phyloP scores from a whole-genome alignment of 2,888 invertebrate genomes.

The Notocelia uddmanniana region DNA sequence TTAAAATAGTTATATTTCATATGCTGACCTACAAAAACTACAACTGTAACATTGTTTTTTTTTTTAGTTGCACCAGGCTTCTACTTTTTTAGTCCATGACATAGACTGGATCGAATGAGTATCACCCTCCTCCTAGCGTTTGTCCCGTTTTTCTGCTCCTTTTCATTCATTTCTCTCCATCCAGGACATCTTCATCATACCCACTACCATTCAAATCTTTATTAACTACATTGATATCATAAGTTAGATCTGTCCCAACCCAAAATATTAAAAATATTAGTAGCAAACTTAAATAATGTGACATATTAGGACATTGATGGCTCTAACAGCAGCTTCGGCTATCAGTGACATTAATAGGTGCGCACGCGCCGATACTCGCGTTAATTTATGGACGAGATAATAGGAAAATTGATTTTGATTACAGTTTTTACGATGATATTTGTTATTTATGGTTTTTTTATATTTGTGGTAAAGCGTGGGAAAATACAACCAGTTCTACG shows the following conservation, averaged over 20 bases:
- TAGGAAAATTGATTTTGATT: slow-evolving; percentile 40
- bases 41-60: neutral
- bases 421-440: slow-evolving; percentile 33
- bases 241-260: neutral
- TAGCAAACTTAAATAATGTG: slow-evolving; percentile 34
- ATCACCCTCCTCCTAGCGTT: neutral
- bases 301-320: slow-evolving; percentile 43
- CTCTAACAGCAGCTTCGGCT: slow-evolving; percentile 38
- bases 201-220: neutral
- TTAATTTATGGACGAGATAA: slow-evolving; percentile 42
- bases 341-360: slow-evolving; percentile 44
- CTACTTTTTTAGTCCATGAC: neutral
- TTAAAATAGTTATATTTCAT: neutral
- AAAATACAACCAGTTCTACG: slow-evolving; percentile 4
- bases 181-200: neutral
- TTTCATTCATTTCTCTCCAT: neutral
- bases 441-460: slow-evolving; percentile 23
- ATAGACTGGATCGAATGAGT: no score
- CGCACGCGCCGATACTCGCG: slow-evolving; percentile 32
- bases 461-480: slow-evolving; percentile 19
- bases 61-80: neutral
- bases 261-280: slow-evolving; percentile 13
- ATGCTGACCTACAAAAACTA: neutral
- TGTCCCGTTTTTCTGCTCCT: neutral
- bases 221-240: neutral